Conservation (phyloP, 1,140 invertebrate species). For the Phymastichus coffea region DNA sequence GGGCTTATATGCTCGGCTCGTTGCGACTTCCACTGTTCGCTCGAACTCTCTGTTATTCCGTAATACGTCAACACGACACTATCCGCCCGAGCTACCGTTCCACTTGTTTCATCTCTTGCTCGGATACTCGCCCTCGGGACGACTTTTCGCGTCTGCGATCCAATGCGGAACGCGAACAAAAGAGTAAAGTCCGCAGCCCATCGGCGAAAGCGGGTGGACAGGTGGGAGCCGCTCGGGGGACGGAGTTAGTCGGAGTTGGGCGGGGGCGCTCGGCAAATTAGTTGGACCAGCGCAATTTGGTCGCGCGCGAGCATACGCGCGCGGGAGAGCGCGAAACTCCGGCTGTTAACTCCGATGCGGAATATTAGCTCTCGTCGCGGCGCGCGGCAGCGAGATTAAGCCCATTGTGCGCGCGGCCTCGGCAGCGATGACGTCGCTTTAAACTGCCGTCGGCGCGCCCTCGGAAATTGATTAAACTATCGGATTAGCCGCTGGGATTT, state of each 20-base stretch:
- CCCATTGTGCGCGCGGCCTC: constrained; percentile 53
- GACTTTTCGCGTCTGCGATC: too few species aligned
- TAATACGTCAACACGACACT: too few species aligned
- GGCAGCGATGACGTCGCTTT: constrained; percentile 59
- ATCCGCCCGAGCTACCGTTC: too few species aligned
- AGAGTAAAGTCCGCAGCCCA: too few species aligned
- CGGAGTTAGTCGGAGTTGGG: too few species aligned
- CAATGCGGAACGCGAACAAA: too few species aligned
- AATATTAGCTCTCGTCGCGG: constrained; percentile 54
- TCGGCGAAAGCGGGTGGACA: too few species aligned
- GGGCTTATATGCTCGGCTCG: not conserved
- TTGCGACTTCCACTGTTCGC: not conserved
- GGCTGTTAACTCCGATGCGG: constrained; percentile 54
- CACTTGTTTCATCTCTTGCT: constrained; percentile 25
- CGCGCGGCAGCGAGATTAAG: constrained; percentile 58
- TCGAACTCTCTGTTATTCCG: not conserved
- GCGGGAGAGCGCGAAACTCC: constrained; percentile 22
- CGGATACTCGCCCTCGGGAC: too few species aligned
- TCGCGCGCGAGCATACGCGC: constrained; percentile 39
- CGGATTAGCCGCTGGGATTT: constrained; percentile 50
- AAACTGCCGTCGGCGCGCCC: constrained; percentile 56
- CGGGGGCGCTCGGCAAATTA: too few species aligned
- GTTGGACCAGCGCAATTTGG: constrained; percentile 27
- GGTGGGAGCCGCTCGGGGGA: not conserved
- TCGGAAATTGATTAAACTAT: constrained; percentile 59